These are phyloP conservation scores for Heliornis fulica DNA, from an alignment of 2,113 vertebrate genomes.

Conservation along the genomic window DNA sequence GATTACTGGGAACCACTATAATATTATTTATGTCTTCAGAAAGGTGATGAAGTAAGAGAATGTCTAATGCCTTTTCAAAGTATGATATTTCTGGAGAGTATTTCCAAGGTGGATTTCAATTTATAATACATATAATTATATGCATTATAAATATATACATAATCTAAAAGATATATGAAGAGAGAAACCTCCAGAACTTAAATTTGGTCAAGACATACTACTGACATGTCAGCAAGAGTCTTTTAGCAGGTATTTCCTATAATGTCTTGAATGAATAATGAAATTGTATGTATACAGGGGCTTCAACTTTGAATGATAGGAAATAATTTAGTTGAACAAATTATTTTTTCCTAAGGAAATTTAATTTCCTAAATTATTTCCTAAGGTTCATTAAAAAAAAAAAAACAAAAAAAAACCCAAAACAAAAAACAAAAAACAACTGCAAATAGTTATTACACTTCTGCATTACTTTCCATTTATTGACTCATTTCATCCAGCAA, in stretches of 20 bases:
- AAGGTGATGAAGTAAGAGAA: background rate
- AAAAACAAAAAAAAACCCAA: background rate
- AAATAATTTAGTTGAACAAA: background rate
- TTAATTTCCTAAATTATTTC: background rate
- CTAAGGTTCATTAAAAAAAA: background rate
- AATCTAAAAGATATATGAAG: background rate
- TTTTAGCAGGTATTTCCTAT: background rate
- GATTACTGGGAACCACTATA: background rate
- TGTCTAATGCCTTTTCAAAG: background rate
- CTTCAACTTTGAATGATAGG: accelerated
- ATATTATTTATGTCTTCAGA: background rate
- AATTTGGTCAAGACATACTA: background rate
- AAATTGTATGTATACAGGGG: background rate
- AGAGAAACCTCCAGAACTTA: background rate
- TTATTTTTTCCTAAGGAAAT: background rate
- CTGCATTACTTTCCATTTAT: background rate
- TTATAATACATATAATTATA: too few relatives aligned
- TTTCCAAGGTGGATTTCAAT: background rate
- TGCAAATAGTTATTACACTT: background rate
- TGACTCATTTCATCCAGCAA: background rate
- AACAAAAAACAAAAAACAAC: too few relatives aligned
- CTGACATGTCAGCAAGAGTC: background rate
- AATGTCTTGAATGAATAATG: background rate
- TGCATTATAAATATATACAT: too few relatives aligned
- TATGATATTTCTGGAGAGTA: background rate